phyloP scores from a whole-genome alignment of 2,113 vertebrate species.

The Brachionichthys hirsutus region DNA sequence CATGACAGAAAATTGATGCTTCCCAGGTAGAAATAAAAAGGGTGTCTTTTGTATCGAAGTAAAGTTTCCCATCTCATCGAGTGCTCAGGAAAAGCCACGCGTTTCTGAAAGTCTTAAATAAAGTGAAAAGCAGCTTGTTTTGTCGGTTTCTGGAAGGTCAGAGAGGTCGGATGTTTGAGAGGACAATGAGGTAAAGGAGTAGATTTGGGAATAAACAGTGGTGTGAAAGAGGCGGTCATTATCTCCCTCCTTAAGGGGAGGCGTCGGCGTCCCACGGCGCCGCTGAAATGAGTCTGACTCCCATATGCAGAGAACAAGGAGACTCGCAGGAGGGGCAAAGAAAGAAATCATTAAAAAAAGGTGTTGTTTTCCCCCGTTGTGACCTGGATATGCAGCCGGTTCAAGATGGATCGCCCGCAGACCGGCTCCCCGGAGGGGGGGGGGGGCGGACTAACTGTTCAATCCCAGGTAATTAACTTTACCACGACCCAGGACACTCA shows the following conservation, averaged over 20 bases:
- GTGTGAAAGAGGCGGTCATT: slow-evolving; percentile 3
- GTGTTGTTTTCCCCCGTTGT: slow-evolving; percentile 33
- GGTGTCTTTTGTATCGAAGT: neutral
- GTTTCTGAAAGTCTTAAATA: neutral
- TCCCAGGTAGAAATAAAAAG: neutral
- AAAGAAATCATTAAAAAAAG: neutral
- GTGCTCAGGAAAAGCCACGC: too few relatives aligned
- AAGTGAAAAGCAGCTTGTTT: neutral
- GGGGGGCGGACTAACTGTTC: slow-evolving; percentile 67
- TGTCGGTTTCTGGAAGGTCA: slow-evolving; percentile 6
- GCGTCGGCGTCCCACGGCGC: slow-evolving; percentile 29
- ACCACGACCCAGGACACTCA: slow-evolving; percentile 59
- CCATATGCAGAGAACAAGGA: slow-evolving; percentile 36
- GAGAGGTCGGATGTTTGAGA: neutral
- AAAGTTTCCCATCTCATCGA: too few relatives aligned
- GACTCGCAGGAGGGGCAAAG: slow-evolving; percentile 33
- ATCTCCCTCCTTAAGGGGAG: slow-evolving; percentile 19
- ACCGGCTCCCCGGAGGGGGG: slow-evolving; percentile 44
- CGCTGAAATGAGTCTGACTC: slow-evolving; percentile 39
- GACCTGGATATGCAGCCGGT: slow-evolving; percentile 63
- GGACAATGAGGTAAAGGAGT: too few relatives aligned
- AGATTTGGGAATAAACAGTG: slow-evolving; percentile 25
- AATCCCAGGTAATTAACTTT: slow-evolving; percentile 77
- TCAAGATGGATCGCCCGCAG: slow-evolving; percentile 55
- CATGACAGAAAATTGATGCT: neutral